phyloP scores from a whole-genome alignment of 2,888 invertebrate species.

The Nasonovia ribisnigri region DNA sequence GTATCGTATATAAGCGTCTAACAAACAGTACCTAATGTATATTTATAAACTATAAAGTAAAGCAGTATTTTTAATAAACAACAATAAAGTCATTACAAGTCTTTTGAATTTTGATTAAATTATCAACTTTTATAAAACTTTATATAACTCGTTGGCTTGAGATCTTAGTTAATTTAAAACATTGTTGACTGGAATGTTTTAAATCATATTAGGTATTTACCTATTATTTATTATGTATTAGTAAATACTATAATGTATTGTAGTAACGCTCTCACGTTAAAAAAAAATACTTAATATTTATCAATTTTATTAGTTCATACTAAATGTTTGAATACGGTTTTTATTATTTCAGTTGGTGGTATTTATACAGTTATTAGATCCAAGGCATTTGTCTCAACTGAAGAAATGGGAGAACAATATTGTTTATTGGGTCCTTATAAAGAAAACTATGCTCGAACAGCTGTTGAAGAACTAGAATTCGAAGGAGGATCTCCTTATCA shows the following conservation, averaged over 20 bases:
- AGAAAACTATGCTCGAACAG: conserved; percentile 91
- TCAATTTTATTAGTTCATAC: conserved; percentile 21
- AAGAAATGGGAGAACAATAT: conserved; percentile 98
- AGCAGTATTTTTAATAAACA: neutral
- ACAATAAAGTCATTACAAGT: neutral
- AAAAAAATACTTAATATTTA: conserved; percentile 1
- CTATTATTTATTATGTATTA: neutral
- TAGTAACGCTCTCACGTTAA: neutral
- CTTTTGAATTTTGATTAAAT: neutral
- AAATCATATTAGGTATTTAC: neutral
- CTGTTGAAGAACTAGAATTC: conserved; percentile 94
- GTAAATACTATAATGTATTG: too few species aligned
- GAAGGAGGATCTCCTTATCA: conserved; percentile 81
- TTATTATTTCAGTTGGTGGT: conserved; percentile 84
- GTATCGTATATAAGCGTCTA: neutral
- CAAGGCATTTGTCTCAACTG: conserved; percentile 95
- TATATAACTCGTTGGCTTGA: neutral
- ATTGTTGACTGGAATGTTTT: neutral
- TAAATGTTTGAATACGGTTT: neutral
- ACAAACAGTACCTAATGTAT: neutral
- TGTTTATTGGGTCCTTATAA: conserved; percentile 96
- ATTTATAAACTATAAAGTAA: neutral
- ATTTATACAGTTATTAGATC: conserved; percentile 99
- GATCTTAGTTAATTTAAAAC: neutral
- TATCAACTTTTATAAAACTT: neutral